phyloP scores from a whole-genome alignment of 2,113 vertebrate genomes.

The Conger conger region DNA sequence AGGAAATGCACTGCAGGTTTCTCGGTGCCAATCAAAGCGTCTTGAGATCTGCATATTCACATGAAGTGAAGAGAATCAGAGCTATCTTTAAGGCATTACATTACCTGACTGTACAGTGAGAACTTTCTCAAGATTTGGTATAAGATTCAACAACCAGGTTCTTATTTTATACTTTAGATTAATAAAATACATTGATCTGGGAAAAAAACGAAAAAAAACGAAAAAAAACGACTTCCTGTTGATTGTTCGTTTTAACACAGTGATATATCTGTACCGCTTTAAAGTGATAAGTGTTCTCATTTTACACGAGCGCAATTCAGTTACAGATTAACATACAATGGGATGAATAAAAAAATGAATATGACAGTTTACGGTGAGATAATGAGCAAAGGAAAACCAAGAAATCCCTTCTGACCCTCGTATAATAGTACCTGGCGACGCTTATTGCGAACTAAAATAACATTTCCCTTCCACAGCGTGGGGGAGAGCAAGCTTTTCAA shows the following conservation, averaged over 20 bases:
- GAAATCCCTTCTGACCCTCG: slow-evolving; percentile 17
- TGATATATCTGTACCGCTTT: slow-evolving; percentile 41
- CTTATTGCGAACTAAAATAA: background rate
- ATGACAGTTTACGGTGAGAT: background rate
- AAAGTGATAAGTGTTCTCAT: slow-evolving; percentile 33
- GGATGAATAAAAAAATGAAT: background rate
- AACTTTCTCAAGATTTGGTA: slow-evolving; percentile 20
- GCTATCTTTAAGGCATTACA: slow-evolving; percentile 64
- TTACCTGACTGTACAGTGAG: slow-evolving; percentile 38
- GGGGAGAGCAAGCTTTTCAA: background rate
- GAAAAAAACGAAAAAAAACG: slow-evolving; percentile 5
- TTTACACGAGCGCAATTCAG: slow-evolving; percentile 48
- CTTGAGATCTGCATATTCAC: slow-evolving; percentile 44
- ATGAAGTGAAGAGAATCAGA: slow-evolving; percentile 49
- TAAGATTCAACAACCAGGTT: slow-evolving; percentile 20
- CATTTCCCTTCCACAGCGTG: slow-evolving; percentile 17
- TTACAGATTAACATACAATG: background rate
- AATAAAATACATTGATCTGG: slow-evolving; percentile 28
- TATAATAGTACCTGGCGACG: background rate
- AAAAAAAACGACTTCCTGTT: slow-evolving; percentile 12
- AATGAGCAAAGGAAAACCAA: background rate
- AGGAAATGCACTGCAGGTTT: slow-evolving; percentile 1
- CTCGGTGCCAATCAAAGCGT: slow-evolving; percentile 29
- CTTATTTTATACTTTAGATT: slow-evolving; percentile 20
- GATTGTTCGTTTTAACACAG: slow-evolving; percentile 35